Evolutionary conservation across 1,140 invertebrate genomes (phyloP).

Genomic region (Steinernema khuongi): DNA sequence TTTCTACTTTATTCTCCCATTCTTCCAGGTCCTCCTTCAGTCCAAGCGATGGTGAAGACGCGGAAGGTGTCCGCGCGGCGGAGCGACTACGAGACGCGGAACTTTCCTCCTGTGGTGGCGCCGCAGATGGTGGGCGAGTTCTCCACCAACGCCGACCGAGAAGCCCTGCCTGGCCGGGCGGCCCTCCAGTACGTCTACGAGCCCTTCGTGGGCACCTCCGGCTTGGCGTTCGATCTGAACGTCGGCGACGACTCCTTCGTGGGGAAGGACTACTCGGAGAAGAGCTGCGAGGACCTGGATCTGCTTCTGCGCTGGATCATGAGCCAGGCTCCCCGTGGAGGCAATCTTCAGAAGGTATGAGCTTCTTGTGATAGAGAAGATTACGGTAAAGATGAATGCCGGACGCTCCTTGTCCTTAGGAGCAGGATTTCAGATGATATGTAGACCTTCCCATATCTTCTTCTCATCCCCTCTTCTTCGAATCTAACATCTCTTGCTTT

Average conservation of each 20-base stretch:
- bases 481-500: background rate
- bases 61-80: background rate
- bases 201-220: background rate
- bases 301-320: background rate
- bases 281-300: constrained; percentile 10
- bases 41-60: background rate
- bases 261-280: background rate
- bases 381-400: no score
- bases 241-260: background rate
- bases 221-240: background rate
- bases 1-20: background rate
- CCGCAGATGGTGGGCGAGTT: background rate
- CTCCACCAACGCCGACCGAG: background rate
- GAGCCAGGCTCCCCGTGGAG: background rate
- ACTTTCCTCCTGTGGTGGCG: background rate
- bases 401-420: no score
- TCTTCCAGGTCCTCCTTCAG: background rate
- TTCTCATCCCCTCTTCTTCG: no score
- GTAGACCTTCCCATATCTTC: no score
- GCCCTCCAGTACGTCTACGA: background rate
- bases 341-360: constrained; percentile 3
- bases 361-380: background rate
- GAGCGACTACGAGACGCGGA: background rate
- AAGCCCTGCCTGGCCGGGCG: background rate
- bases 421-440: no score